These are phyloP conservation scores for Antechinus flavipes DNA, from an alignment of 2,113 vertebrate genomes.

Conservation along the genomic window DNA sequence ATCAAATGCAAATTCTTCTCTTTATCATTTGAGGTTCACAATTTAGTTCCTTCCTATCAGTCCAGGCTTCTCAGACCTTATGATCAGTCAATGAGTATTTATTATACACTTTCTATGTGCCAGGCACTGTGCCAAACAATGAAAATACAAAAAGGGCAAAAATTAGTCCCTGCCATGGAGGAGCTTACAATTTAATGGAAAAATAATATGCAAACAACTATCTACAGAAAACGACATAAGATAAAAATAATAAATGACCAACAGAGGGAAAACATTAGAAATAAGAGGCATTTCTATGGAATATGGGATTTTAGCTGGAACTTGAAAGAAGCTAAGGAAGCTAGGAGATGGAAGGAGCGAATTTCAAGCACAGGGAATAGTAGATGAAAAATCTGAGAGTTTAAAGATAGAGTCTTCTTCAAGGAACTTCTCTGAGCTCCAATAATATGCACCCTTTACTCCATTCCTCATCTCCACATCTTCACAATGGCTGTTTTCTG, in stretches of 20 bases:
- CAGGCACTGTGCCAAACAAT: not conserved
- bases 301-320: not conserved
- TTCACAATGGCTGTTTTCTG: not conserved
- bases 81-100: not conserved
- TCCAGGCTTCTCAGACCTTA: not conserved
- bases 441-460: not conserved
- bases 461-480: not conserved
- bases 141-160: not conserved
- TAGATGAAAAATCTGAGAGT: not conserved
- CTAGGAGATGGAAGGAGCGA: not conserved
- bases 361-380: not conserved
- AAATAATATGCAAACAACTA: not conserved
- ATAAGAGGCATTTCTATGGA: not conserved
- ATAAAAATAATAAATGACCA: not conserved
- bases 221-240: not conserved
- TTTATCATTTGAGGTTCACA: not conserved
- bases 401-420: not conserved
- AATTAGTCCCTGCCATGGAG: not conserved
- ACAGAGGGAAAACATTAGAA: not conserved
- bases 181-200: not conserved
- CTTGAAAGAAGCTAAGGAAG: not conserved
- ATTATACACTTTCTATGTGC: not conserved
- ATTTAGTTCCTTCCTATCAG: not conserved
- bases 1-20: not conserved
- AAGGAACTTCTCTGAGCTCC: not conserved